Percentiles rank a stretch among this genome's conserved stretches.
Conservation (phyloP, 2,888 invertebrate species). For the Cerceris ruficornis region DNA sequence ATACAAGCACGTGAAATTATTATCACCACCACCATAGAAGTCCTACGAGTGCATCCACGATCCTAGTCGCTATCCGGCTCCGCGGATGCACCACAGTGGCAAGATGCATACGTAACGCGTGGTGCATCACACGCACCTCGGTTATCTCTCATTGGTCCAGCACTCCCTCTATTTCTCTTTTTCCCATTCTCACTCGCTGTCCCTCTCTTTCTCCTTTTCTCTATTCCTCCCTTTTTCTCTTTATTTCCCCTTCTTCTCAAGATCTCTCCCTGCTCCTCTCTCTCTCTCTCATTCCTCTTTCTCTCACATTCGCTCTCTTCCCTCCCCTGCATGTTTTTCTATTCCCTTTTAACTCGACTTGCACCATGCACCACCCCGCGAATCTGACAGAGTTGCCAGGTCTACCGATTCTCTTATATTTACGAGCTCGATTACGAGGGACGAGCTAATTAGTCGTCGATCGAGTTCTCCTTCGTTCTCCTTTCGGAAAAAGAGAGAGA, state of each 20-base stretch:
- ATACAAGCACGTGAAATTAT: neutral
- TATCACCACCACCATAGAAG: neutral
- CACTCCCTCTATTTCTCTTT: neutral
- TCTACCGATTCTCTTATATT: constrained; percentile 45
- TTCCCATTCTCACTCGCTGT: neutral
- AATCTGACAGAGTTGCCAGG: constrained; percentile 56
- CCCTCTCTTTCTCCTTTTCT: too few relatives aligned
- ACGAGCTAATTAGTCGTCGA: constrained; percentile 46
- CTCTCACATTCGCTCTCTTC: too few relatives aligned
- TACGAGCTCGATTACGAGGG: constrained; percentile 45
- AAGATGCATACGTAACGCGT: constrained; percentile 18
- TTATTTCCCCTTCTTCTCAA: too few relatives aligned
- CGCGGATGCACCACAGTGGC: constrained; percentile 19
- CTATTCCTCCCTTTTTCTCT: too few relatives aligned
- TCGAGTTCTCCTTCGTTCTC: constrained; percentile 23
- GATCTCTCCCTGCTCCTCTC: too few relatives aligned
- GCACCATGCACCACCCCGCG: constrained; percentile 21
- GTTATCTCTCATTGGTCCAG: constrained; percentile 31
- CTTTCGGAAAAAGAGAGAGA: neutral
- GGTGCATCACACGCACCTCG: constrained; percentile 19
- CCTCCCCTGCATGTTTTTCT: too few relatives aligned
- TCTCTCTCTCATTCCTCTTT: too few relatives aligned
- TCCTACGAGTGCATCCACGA: neutral
- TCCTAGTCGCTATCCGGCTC: constrained; percentile 25
- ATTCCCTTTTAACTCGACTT: neutral